Evolutionary conservation across 2,797 vertebrate genomes (phyloP).

Genomic region (Tiaroga cobitis): DNA sequence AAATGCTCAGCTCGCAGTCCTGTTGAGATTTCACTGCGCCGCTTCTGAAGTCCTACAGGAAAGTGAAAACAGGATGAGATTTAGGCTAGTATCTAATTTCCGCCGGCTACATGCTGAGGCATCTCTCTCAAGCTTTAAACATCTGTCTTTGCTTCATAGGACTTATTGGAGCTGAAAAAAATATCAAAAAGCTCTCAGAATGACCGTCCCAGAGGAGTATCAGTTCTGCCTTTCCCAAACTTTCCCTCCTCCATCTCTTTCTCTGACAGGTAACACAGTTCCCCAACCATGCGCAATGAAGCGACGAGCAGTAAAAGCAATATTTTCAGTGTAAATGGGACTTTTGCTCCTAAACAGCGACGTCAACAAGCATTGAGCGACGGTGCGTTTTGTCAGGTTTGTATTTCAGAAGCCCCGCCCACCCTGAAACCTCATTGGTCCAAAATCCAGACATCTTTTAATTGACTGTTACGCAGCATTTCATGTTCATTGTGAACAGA

Average conservation of each 20-base stretch:
- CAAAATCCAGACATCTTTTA: not conserved
- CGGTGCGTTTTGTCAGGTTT: not conserved
- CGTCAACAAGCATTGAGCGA: not conserved
- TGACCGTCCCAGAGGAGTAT: conserved; percentile 29
- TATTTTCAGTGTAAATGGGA: not conserved
- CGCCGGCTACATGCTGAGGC: conserved; percentile 11
- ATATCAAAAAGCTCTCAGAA: conserved; percentile 17
- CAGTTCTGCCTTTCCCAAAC: conserved; percentile 9
- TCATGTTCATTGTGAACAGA: not conserved
- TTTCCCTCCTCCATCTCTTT: not conserved
- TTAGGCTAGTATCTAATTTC: conserved; percentile 38
- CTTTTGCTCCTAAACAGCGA: not conserved
- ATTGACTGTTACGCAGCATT: not conserved
- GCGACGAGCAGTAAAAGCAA: not conserved
- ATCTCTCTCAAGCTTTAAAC: conserved; percentile 28
- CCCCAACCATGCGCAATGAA: not conserved
- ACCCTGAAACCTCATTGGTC: no score
- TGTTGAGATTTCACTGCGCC: not conserved
- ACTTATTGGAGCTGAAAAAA: conserved; percentile 42
- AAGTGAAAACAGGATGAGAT: conserved; percentile 17
- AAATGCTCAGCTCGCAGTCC: not conserved
- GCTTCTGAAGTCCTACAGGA: conserved; percentile 1
- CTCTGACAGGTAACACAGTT: conserved; percentile 7
- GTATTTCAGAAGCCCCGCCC: not conserved
- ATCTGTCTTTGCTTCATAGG: conserved; percentile 42